Base-by-base conservation (phyloP, 2,113 vertebrate species). In the Xenotilapia longispinis region DNA sequence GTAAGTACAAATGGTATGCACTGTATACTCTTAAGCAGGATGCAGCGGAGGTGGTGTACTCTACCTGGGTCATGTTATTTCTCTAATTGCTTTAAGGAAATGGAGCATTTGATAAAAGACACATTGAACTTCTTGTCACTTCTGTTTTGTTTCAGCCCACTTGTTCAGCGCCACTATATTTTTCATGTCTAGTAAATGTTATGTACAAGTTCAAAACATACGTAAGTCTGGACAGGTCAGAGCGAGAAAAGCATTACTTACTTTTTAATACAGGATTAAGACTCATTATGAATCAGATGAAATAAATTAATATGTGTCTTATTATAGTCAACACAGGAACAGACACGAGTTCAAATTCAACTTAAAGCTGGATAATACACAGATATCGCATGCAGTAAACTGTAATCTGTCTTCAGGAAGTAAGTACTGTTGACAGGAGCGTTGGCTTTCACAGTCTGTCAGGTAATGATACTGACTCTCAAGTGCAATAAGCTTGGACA, bases 391-490 rank as follows among this genome's bases (percentile, higher is more conserved):
- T 57, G 63, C 73, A 55, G 36, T 82, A 88, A 84, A 80, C 15
- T 23, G 5, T 54, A 60, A 82, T 88, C 21, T 80, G 17, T 75
- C 75, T 84, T 31, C 51, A 84, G 86, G 89, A 91, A 92, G 88
- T 79, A 79, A n/a, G n/a, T 80, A 21, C 26, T 90, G 88, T 87
- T 91, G 82, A 90, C 87, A 81, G 19, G 57, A 54, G 84, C 1
- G 3, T 83, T 26, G 70, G 81, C 87, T 89, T 78, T 86, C 81
- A n/a, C 73, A 54, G 57, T 73, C 58, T 54, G 75, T 85, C 85
- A 88, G 80, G 42, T 31, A 45, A 81, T 84, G 55, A 85, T 92
- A 78, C 89, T 90, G 83, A 94, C 89, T 38, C 63, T 91, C 7
- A 5, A 82, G 55, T 78, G 84, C 4, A 51, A 93, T 92, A 90